These are phyloP conservation scores for Nycticorax nycticorax DNA, from an alignment of 2,113 vertebrate species.

Conservation along the genomic window DNA sequence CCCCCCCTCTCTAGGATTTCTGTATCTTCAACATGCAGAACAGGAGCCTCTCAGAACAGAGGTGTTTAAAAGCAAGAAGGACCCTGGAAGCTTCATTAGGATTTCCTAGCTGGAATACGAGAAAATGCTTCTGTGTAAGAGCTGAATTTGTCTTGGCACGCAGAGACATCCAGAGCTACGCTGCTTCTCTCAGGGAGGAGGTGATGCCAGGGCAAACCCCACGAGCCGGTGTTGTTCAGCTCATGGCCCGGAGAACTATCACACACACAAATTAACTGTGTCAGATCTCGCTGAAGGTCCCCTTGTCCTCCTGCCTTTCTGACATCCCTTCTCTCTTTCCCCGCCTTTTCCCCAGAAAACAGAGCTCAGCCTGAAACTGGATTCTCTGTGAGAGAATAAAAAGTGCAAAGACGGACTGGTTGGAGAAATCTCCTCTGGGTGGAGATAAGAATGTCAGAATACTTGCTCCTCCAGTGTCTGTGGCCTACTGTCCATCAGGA, in stretches of 20 bases:
- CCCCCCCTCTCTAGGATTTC: not conserved
- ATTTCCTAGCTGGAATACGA: not conserved
- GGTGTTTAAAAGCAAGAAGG: not conserved
- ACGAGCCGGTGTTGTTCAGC: not conserved
- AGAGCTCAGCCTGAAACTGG: not conserved
- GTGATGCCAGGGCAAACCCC: not conserved
- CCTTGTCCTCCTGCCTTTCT: not conserved
- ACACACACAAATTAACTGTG: not conserved
- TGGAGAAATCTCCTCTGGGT: not conserved
- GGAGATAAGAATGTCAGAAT: not conserved
- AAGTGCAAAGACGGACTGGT: not conserved
- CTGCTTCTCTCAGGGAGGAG: not conserved
- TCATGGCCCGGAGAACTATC: not conserved
- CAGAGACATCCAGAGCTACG: not conserved
- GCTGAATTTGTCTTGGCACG: not conserved
- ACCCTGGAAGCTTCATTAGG: not conserved
- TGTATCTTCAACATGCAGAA: not conserved
- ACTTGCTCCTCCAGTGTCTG: not conserved
- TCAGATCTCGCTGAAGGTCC: not conserved
- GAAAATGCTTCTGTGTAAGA: not conserved
- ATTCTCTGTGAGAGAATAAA: not conserved
- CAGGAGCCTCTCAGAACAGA: not conserved
- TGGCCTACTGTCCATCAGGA: not conserved
- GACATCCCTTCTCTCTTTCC: not conserved
- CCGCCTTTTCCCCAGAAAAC: not conserved